These are phyloP conservation scores for Aplysia californica DNA, from an alignment of 1,140 invertebrate species.

Conservation along the genomic window DNA sequence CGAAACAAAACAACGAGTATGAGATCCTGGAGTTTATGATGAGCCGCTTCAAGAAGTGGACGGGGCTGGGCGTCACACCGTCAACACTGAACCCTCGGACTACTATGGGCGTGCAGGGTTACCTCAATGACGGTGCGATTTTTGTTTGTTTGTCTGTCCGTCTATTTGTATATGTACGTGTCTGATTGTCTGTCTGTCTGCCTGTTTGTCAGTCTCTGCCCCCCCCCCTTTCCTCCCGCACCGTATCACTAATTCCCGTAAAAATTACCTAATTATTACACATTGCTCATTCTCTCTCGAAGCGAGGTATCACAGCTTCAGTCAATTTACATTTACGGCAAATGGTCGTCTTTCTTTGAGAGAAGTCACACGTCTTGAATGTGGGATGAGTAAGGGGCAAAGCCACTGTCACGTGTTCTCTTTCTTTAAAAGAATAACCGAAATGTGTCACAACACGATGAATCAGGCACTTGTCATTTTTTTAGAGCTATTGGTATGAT, in stretches of 20 bases:
- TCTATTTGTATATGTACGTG: too few species aligned
- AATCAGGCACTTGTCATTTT: too few species aligned
- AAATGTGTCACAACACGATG: too few species aligned
- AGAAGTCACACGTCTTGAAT: background rate
- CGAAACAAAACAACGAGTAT: constrained; percentile 74
- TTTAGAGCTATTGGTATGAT: too few species aligned
- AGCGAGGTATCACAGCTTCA: background rate
- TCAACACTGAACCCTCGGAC: background rate
- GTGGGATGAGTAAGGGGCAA: background rate
- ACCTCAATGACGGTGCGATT: background rate
- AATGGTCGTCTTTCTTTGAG: background rate
- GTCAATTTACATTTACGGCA: background rate
- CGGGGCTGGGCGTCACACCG: constrained; percentile 36
- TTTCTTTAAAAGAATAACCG: too few species aligned
- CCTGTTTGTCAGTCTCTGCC: background rate
- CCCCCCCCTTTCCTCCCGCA: too few species aligned
- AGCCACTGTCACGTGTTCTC: background rate
- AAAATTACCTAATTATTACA: background rate
- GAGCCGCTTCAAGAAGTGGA: constrained; percentile 45
- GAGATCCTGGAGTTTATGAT: constrained; percentile 74
- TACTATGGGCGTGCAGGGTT: background rate
- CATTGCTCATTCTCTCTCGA: background rate
- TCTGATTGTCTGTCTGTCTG: background rate
- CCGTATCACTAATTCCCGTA: background rate
- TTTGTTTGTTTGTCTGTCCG: background rate